phyloP scores from a whole-genome alignment of 1,140 invertebrate genomes.

The Periplaneta americana region DNA sequence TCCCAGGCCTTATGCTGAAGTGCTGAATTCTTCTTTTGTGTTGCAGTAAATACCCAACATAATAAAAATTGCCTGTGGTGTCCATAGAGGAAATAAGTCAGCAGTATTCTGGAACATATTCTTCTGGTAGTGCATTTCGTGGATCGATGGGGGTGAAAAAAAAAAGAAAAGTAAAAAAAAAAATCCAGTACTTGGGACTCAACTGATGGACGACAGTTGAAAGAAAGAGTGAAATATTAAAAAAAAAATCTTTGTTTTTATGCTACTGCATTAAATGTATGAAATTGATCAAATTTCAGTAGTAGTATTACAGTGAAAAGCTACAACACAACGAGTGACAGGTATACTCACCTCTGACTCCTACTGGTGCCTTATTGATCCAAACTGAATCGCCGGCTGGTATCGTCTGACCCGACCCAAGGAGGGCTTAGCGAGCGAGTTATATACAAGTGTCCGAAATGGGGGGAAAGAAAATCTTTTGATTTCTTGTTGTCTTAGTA shows the following conservation, averaged over 20 bases:
- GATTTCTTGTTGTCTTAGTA: neutral
- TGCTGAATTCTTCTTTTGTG: neutral
- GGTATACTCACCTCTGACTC: neutral
- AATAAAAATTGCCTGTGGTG: neutral
- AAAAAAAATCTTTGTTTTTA: conserved; percentile 1
- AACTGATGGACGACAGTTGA: neutral
- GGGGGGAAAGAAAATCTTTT: neutral
- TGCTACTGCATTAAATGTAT: conserved; percentile 1
- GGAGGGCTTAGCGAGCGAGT: neutral
- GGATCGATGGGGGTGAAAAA: neutral
- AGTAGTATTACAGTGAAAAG: neutral
- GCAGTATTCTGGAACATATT: conserved; percentile 7
- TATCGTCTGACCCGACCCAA: neutral
- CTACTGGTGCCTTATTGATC: neutral
- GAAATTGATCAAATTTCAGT: neutral
- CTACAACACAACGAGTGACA: neutral
- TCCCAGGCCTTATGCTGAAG: neutral
- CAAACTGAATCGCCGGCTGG: neutral
- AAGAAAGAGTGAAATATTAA: neutral
- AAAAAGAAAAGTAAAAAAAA: neutral
- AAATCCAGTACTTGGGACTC: neutral
- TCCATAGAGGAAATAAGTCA: conserved; percentile 4
- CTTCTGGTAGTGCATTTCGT: conserved; percentile 12
- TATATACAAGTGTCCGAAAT: neutral
- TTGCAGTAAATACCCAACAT: neutral